These are phyloP conservation scores for Perca fluviatilis DNA, from an alignment of 2,113 vertebrate genomes.

Conservation along the genomic window DNA sequence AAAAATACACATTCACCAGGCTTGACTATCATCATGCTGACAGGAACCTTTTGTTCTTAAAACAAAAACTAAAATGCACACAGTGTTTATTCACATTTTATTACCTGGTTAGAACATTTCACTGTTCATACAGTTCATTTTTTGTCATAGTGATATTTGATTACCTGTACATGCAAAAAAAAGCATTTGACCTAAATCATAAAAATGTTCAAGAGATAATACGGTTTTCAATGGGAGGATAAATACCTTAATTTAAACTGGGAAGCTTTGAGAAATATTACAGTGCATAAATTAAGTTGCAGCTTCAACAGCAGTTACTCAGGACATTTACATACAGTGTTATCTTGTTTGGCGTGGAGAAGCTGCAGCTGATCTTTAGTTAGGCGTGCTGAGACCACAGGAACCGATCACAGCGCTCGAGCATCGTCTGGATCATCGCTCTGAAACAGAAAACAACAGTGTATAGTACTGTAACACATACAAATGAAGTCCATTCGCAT, in stretches of 20 bases:
- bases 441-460: slow-evolving; percentile 75
- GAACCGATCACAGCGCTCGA: slow-evolving; percentile 96
- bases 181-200: slow-evolving; percentile 13
- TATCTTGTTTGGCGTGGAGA: not conserved
- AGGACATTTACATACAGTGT: slow-evolving; percentile 27
- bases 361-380: slow-evolving; percentile 18
- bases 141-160: slow-evolving; percentile 8
- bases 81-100: slow-evolving; percentile 65
- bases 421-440: slow-evolving; percentile 95
- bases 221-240: slow-evolving; percentile 26
- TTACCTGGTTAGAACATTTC: slow-evolving; percentile 41
- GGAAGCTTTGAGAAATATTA: slow-evolving; percentile 23
- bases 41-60: not conserved
- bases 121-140: not conserved
- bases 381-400: slow-evolving; percentile 97
- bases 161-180: slow-evolving; percentile 30
- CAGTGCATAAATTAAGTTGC: slow-evolving; percentile 48
- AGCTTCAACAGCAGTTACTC: slow-evolving; percentile 37
- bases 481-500: not conserved
- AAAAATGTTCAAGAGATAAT: slow-evolving; percentile 18
- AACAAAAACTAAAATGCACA: not conserved
- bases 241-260: not conserved
- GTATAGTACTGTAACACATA: not conserved
- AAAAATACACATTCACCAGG: slow-evolving; percentile 1
- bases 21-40: not conserved